phyloP scores from a whole-genome alignment of 37 sponge, comb jelly and placozoan genomes.

The Ianthella basta region DNA sequence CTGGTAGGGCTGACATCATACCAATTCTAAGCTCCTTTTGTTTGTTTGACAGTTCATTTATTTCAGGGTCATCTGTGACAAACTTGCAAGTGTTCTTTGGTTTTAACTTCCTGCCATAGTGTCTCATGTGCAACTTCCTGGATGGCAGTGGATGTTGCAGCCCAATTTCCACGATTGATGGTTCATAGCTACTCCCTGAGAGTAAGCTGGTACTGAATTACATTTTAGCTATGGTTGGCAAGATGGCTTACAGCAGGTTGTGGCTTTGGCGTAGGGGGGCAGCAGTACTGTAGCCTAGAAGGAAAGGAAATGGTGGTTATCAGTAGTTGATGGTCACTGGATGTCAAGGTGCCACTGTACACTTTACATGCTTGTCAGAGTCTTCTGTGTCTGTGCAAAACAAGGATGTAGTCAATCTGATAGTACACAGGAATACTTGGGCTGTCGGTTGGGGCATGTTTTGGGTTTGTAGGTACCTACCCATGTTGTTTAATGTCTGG shows the following conservation, averaged over 20 bases:
- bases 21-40: background rate
- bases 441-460: background rate
- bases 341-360: constrained; percentile 2
- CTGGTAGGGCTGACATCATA: constrained; percentile 1
- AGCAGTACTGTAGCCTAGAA: background rate
- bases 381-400: background rate
- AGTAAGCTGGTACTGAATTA: background rate
- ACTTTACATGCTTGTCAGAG: background rate
- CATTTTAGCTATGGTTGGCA: background rate
- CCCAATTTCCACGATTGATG: background rate
- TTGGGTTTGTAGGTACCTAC: constrained; percentile 1
- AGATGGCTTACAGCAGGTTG: background rate
- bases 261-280: constrained; percentile 2
- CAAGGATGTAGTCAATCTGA: constrained; percentile 6
- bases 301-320: background rate
- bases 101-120: background rate
- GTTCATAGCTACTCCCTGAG: background rate
- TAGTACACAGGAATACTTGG: background rate
- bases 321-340: background rate
- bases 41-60: background rate
- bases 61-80: constrained; percentile 13
- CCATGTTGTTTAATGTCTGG: constrained; percentile 1
- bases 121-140: background rate
- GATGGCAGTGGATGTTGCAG: constrained; percentile 12
- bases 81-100: background rate